Conservation (phyloP, 2,888 invertebrate species). For the Hirtodrosophila histrioides region DNA sequence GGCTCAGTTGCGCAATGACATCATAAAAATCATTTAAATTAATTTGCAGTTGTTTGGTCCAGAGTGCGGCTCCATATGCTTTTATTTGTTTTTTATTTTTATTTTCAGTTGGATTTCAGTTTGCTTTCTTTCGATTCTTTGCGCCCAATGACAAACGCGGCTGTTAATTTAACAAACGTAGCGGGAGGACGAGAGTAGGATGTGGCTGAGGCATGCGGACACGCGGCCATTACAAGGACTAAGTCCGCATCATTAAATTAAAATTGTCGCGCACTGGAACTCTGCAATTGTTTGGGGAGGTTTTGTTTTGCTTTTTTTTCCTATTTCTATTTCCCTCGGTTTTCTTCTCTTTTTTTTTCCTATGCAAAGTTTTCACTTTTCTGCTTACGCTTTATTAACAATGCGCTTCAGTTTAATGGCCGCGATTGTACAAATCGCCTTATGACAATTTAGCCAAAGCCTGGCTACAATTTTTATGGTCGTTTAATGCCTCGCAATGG, state of each 20-base stretch:
- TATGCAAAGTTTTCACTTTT: slow-evolving; percentile 59
- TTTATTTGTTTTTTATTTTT: slow-evolving; percentile 71
- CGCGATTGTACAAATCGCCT: slow-evolving; percentile 81
- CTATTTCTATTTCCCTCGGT: slow-evolving; percentile 4
- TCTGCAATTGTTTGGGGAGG: slow-evolving; percentile 45
- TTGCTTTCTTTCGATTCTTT: slow-evolving; percentile 42
- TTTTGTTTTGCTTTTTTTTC: slow-evolving; percentile 12
- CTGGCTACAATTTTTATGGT: slow-evolving; percentile 73
- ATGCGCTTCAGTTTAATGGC: slow-evolving; percentile 77
- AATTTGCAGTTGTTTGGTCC: slow-evolving; percentile 64
- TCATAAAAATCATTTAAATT: slow-evolving; percentile 80
- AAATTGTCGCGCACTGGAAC: slow-evolving; percentile 70
- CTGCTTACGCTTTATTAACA: slow-evolving; percentile 76
- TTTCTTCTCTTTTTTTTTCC: slow-evolving; percentile 38
- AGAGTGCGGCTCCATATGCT: slow-evolving; percentile 63
- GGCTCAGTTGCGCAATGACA: slow-evolving; percentile 78
- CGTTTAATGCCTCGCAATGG: slow-evolving; percentile 78
- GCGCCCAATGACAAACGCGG: slow-evolving; percentile 67
- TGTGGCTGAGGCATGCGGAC: slow-evolving; percentile 32
- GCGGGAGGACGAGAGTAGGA: slow-evolving; percentile 30
- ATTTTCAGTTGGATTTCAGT: slow-evolving; percentile 42
- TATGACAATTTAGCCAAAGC: slow-evolving; percentile 73
- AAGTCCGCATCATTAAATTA: slow-evolving; percentile 81
- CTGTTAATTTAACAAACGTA: slow-evolving; percentile 78
- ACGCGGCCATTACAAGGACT: slow-evolving; percentile 77